Conservation (phyloP, 2,113 vertebrate genomes). For the Ibidorhyncha struthersii region DNA sequence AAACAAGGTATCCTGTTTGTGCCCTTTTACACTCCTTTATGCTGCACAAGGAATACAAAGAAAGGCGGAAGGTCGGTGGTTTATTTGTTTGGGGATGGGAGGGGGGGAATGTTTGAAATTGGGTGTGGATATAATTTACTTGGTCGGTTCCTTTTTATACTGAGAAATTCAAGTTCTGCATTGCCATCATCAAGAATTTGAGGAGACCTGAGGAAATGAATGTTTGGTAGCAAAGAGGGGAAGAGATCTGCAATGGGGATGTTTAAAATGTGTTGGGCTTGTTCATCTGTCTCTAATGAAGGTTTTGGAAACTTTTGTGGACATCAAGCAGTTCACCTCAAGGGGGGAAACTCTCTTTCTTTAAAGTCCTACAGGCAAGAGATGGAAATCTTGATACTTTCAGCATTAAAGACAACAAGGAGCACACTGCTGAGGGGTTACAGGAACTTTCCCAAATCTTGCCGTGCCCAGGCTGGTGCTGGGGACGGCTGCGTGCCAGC, state of each 20-base stretch:
- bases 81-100: background rate
- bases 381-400: background rate
- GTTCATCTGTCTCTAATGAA: background rate
- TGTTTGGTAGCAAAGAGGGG: background rate
- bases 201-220: background rate
- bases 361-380: background rate
- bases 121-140: background rate
- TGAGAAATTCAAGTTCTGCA: background rate
- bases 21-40: background rate
- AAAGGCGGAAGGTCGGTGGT: background rate
- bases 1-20: background rate
- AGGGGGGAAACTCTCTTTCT: background rate
- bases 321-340: background rate
- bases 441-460: background rate
- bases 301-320: fast-evolving
- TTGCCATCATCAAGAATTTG: background rate
- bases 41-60: background rate
- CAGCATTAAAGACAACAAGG: background rate
- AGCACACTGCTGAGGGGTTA: background rate
- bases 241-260: background rate
- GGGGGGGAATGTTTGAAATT: background rate
- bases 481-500: background rate
- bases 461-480: background rate
- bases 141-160: background rate
- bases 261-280: background rate